Evolutionary conservation across 2,113 vertebrate species (phyloP), one percentile per base, ranked within the genome.

Genomic region (Hemicordylus capensis): DNA sequence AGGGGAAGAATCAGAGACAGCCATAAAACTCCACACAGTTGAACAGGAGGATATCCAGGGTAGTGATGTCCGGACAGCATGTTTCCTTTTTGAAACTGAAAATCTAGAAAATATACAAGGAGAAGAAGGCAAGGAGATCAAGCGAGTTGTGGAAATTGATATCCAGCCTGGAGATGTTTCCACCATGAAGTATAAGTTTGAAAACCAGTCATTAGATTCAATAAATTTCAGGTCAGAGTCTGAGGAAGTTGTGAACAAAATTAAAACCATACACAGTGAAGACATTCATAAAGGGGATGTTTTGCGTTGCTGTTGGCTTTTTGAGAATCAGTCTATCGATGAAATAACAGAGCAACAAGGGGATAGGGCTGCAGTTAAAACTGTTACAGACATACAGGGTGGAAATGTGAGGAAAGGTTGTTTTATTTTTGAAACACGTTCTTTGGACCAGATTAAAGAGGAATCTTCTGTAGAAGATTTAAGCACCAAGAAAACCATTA

Each of bases 21-120:
- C 95, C 87, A 78, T 96, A 85, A 96, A 96, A 89, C 83, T 95
- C 6, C 95, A 95, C 88, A 97, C 96, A 75, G 95, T 97, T 46
- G 96, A 96, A 78, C 96, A 97, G 86, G 97, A 98, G 26, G 97
- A 98, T 72, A 96, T 98, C 76, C 95, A 94, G 44, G 98, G 98
- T 42, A 97, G 97, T 78, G 97, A 98, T 91, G 98, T 98, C 28
- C 93, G 94, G 81, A 96, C 90, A 76, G 96, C 97, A 31, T 95
- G 98, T 90, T 97, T 98, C 88, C 96, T 98, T 63, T 99, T 98
- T 93, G 98, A 99, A 92, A 98, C 97, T 0, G 97, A 98, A 92
- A 97, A 97, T 83, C 83, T 98, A 70, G 97, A 97, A 88, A 96
- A 95, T 85, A 97, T 98, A 87, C 94, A 94, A 51, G 97, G 96